Base-by-base conservation (phyloP, 2,113 vertebrate genomes). In the Ageneiosus marmoratus region DNA sequence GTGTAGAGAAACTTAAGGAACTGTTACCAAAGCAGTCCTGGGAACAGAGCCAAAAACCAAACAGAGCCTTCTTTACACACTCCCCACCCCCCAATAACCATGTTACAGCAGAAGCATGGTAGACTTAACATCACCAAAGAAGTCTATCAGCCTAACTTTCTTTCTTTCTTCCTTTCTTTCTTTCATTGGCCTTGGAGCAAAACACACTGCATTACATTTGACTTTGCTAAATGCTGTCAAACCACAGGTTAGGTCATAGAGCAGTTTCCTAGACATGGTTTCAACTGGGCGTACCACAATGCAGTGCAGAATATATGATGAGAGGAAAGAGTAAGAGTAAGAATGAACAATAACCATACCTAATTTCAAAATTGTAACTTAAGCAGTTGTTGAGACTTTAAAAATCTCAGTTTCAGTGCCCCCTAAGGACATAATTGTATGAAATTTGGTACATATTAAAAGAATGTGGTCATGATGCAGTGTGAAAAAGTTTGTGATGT, bases 1-100 rank as follows among this genome's bases (percentile, higher is more conserved):
- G 77, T 79, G 77, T 63, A 29, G 1, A 22, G 77, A 44, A 79
- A 79, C 37, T 48, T 79, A 79, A 79, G 44, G n/a, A 63, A 60
- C 41, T 63, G 56, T 60, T 48, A 63, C 6, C 27, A 79, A 48
- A 79, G 22, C 34, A 60, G 51, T 18, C 15, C 76, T 78, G 55
- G 51, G 32, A 56, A 22, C 22, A 44, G 24, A 58, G 75, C 55
- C 55, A 60, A 56, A 41, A 77, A 24, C 22, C 74, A 55, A 34
- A 77, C 32, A 24, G 20, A 77, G 75, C 53, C 20, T 77, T 51
- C 27, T 46, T 20, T 55, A 10, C 27, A 34, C n/a, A 24, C 58
- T 44, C 41, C n/a, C n/a, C n/a, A n/a, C n/a, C n/a, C n/a, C n/a
- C 48, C 48, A 50, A 32, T 18, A 53, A 16, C 73, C 3, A n/a